Evolutionary conservation across 2,888 invertebrate genomes (phyloP), one percentile per base, ranked within the genome.

Genomic region (Xanthorhoe designata): DNA sequence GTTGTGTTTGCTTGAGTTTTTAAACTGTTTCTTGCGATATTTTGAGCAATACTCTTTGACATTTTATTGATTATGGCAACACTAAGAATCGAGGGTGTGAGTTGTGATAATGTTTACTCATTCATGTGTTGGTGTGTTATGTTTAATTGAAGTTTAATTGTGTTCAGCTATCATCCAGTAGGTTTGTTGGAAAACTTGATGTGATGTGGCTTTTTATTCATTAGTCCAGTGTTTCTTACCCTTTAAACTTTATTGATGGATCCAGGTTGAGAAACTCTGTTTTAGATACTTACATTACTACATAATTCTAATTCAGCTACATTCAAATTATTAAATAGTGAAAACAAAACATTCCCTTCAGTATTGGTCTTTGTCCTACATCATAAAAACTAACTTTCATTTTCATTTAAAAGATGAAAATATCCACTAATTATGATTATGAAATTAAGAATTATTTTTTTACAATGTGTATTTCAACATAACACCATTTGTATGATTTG

Each of bases 101-200:
- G 47, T 56, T 57, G 60, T 67, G 62, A 59, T 52, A 57, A 53
- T 35, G 47, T 60, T 45, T 54, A 58, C 64, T 64, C 35, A 53
- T 65, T 54, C 13, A 61, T 17, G 51, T 64, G 53, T 66, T 18
- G 29, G 54, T 53, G 50, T 64, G 64, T 67, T 71, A 68, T 47
- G 63, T 73, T 71, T 73, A 57, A 66, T 73, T 72, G 57, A 69
- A 77, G 82, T 79, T 71, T 38, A 45, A 53, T 61, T 64, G 19
- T 53, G 52, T 68, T 61, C 32, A 15, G 64, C 64, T 67, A 77
- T 86, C 91, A 90, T 91, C 91, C 88, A 88, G 87, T 89, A 86
- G 87, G 88, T 92, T 92, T 91, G 78, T 88, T 83, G 84, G 77
- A 83, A 91, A 92, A 89, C 89, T 90, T 87, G 66, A 91, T 90